A percentile compares a stretch with the other conserved stretches of the same genome.
These are phyloP conservation scores for Odontomyia ornata DNA, from an alignment of 2,888 invertebrate species.

Conservation along the genomic window DNA sequence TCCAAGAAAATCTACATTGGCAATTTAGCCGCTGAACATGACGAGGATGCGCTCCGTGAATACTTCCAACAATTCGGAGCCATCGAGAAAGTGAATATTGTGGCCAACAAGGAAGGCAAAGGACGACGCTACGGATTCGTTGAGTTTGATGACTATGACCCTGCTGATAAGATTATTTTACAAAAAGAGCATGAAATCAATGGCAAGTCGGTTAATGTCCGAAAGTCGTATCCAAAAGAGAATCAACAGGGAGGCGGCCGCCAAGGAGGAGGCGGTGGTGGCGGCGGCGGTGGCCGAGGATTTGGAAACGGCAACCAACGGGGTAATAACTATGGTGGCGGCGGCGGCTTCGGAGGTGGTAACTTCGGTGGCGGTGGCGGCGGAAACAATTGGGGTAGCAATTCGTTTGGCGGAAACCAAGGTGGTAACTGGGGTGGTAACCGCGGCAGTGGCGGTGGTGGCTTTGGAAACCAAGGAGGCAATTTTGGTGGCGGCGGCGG, in stretches of 20 bases:
- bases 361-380: slow-evolving; percentile 48
- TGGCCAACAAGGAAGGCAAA: slow-evolving; percentile 24
- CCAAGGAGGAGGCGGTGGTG: slow-evolving; percentile 48
- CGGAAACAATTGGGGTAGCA: slow-evolving; percentile 31
- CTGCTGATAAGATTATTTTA: slow-evolving; percentile 28
- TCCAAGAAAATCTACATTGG: slow-evolving; percentile 38
- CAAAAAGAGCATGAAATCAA: slow-evolving; percentile 26
- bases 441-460: slow-evolving; percentile 55
- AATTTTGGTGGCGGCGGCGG: slow-evolving; percentile 56
- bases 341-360: slow-evolving; percentile 50
- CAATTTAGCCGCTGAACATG: slow-evolving; percentile 19
- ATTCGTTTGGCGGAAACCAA: slow-evolving; percentile 7
- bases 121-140: slow-evolving; percentile 28
- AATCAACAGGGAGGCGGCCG: slow-evolving; percentile 51
- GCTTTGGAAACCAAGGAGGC: slow-evolving; percentile 17
- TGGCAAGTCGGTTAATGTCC: slow-evolving; percentile 25
- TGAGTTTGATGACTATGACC: slow-evolving; percentile 27
- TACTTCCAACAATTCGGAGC: slow-evolving; percentile 26
- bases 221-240: slow-evolving; percentile 32
- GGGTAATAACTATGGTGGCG: slow-evolving; percentile 53
- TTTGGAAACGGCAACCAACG: slow-evolving; percentile 54
- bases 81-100: slow-evolving; percentile 32
- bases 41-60: slow-evolving; percentile 21
- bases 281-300: slow-evolving; percentile 55
- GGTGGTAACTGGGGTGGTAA: slow-evolving; percentile 52